phyloP scores from a whole-genome alignment of 2,888 invertebrate species.

The Lathronympha strigana region DNA sequence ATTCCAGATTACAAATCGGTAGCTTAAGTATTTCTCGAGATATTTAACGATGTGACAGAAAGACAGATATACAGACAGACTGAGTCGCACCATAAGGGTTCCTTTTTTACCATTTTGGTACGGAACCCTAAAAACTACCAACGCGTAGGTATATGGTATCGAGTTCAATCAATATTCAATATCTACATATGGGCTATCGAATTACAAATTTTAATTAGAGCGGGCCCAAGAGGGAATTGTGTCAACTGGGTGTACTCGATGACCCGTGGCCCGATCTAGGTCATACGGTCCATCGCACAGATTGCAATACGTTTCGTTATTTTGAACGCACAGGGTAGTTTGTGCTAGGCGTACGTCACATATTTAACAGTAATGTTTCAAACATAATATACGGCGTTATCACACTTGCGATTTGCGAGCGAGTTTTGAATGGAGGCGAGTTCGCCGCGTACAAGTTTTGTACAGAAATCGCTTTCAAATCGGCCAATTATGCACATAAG shows the following conservation, averaged over 20 bases:
- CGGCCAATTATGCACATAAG: too few relatives aligned
- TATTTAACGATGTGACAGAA: too few relatives aligned
- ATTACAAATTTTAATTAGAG: constrained; percentile 62
- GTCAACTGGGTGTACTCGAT: constrained; percentile 53
- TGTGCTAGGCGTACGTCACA: neutral
- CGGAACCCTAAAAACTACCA: too few relatives aligned
- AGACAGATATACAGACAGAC: too few relatives aligned
- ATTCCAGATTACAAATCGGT: too few relatives aligned
- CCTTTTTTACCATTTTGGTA: neutral
- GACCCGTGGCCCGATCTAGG: constrained; percentile 76
- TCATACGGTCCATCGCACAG: constrained; percentile 70
- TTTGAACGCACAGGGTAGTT: constrained; percentile 5
- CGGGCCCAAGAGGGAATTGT: constrained; percentile 58
- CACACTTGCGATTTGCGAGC: too few relatives aligned
- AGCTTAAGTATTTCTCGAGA: too few relatives aligned
- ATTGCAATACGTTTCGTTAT: constrained; percentile 41
- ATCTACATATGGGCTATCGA: neutral
- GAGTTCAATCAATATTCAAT: constrained; percentile 28
- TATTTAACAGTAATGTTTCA: too few relatives aligned
- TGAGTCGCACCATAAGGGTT: too few relatives aligned
- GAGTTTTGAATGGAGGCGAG: too few relatives aligned
- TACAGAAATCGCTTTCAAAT: neutral
- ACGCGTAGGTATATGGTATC: neutral
- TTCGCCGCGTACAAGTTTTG: too few relatives aligned
- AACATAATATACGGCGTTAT: too few relatives aligned